Evolutionary conservation across 2,797 vertebrate species (phyloP).

Genomic region (Galago senegalensis): DNA sequence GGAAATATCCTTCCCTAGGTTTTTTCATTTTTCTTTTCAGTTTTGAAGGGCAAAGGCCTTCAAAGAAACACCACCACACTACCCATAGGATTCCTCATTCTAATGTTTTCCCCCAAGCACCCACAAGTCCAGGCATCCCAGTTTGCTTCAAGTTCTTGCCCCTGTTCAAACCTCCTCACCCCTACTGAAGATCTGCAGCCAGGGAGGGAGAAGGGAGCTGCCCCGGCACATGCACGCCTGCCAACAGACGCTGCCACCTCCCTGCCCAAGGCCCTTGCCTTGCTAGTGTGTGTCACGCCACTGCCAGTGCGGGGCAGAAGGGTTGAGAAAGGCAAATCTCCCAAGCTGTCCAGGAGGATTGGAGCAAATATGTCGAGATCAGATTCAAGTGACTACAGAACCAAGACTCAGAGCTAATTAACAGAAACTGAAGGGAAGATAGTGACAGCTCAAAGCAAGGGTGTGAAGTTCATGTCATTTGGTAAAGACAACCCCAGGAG

Average conservation of each 20-base stretch:
- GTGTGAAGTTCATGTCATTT: conserved; percentile 67
- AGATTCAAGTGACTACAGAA: conserved; percentile 43
- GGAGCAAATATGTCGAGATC: conserved; percentile 36
- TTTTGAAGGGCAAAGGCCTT: not conserved
- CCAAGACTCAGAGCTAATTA: conserved; percentile 61
- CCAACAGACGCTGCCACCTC: too few relatives aligned
- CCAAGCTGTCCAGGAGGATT: not conserved
- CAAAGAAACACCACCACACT: not conserved
- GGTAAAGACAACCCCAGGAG: conserved; percentile 48
- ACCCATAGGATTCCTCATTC: not conserved
- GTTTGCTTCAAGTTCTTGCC: not conserved
- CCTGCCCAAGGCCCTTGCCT: not conserved
- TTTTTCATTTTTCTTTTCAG: not conserved
- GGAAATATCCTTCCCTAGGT: not conserved
- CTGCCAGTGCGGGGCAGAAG: not conserved
- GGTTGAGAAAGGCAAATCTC: not conserved
- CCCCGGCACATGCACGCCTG: rapidly evolving
- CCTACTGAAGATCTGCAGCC: not conserved
- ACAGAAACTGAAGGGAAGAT: conserved; percentile 63
- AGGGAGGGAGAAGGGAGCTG: not conserved
- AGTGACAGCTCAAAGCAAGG: conserved; percentile 67
- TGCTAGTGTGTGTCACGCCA: rapidly evolving
- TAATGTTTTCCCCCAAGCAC: not conserved
- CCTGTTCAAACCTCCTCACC: not conserved
- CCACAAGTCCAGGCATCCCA: not conserved